A percentile compares a stretch with the other conserved stretches of the same genome.
These are phyloP conservation scores for Zoanthus gigantus DNA, from an alignment of 92 coral and sea anemone species.

Conservation along the genomic window DNA sequence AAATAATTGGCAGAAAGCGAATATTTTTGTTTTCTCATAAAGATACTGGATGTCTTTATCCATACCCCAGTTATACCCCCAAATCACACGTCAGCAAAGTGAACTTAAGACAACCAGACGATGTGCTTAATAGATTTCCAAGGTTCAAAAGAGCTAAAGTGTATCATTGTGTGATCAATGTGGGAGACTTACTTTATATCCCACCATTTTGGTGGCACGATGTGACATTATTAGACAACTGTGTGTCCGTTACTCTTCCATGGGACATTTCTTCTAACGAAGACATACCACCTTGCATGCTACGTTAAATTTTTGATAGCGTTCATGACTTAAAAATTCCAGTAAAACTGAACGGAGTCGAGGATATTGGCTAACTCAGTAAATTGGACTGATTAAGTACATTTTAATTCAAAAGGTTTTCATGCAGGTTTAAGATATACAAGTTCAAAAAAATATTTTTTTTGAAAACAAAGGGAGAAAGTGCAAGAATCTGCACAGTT, in stretches of 20 bases:
- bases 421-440: no score
- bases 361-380: no score
- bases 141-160: slow-evolving; percentile 49
- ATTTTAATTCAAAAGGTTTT: no score
- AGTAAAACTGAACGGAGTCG: no score
- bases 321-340: neutral
- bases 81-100: slow-evolving; percentile 63
- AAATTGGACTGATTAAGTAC: no score
- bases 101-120: slow-evolving; percentile 53
- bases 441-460: no score
- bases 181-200: slow-evolving; percentile 67
- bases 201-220: slow-evolving; percentile 80
- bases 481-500: no score
- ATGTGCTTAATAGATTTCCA: slow-evolving; percentile 47
- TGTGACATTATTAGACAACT: slow-evolving; percentile 62
- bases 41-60: slow-evolving; percentile 55
- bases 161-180: slow-evolving; percentile 54
- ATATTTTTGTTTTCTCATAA: slow-evolving; percentile 57
- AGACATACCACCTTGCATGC: slow-evolving; percentile 63
- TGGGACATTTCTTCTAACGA: slow-evolving; percentile 59
- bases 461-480: no score
- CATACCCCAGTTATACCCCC: slow-evolving; percentile 54
- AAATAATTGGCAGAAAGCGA: slow-evolving; percentile 54
- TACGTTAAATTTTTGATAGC: neutral
- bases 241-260: slow-evolving; percentile 70